Percentiles rank a stretch among this genome's conserved stretches.
Evolutionary conservation across 2,113 vertebrate species (phyloP).

Genomic region (Platichthys stellatus): DNA sequence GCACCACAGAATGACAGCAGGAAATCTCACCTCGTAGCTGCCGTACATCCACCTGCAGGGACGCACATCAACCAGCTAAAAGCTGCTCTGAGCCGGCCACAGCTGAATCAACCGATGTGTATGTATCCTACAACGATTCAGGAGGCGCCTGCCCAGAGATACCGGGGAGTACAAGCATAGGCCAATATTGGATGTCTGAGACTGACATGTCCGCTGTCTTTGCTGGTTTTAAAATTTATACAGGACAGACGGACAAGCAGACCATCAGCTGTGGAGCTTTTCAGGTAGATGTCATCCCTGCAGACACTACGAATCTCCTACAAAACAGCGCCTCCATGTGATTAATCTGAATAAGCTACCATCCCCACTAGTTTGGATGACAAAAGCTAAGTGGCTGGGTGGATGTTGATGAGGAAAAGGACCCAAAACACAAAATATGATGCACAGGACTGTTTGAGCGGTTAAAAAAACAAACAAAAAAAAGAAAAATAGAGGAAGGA

Average conservation of each 20-base stretch:
- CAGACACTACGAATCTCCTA: slow-evolving; percentile 17
- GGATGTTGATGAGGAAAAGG: slow-evolving; percentile 51
- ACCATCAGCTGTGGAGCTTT: slow-evolving; percentile 51
- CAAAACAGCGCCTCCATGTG: slow-evolving; percentile 38
- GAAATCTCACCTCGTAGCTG: slow-evolving; percentile 54
- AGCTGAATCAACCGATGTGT: slow-evolving; percentile 10
- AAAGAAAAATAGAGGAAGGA: slow-evolving; percentile 81
- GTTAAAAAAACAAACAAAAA: slow-evolving; percentile 73
- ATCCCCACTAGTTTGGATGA: slow-evolving; percentile 69
- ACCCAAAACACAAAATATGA: slow-evolving; percentile 88
- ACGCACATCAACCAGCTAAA: slow-evolving; percentile 27
- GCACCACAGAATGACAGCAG: slow-evolving; percentile 75
- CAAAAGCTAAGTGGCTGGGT: slow-evolving; percentile 76
- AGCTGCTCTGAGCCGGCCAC: slow-evolving; percentile 41
- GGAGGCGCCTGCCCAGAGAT: slow-evolving; percentile 26
- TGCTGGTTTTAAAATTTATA: slow-evolving; percentile 81
- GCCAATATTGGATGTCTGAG: slow-evolving; percentile 52
- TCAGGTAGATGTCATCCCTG: slow-evolving; percentile 27
- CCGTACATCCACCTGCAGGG: slow-evolving; percentile 33
- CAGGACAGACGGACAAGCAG: slow-evolving; percentile 74
- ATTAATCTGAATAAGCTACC: slow-evolving; percentile 68
- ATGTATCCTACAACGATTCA: slow-evolving; percentile 24
- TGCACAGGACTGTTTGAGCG: slow-evolving; percentile 88
- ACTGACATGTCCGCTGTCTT: slow-evolving; percentile 69
- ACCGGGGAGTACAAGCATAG: slow-evolving; percentile 24